phyloP scores from a whole-genome alignment of 2,888 invertebrate species.

The Zygaena filipendulae region DNA sequence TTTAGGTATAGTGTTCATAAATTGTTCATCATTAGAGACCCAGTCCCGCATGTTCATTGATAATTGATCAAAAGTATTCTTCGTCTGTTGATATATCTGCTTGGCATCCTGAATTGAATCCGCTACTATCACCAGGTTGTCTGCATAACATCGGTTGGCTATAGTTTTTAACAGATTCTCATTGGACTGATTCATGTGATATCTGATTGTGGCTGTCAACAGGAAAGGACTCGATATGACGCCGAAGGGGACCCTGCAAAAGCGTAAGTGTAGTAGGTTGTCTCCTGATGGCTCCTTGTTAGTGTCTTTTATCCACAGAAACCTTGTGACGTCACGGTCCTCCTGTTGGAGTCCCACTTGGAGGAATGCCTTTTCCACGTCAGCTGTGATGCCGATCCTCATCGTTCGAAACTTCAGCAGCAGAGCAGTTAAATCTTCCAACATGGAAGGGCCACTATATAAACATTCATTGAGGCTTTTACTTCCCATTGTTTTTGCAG shows the following conservation, averaged over 20 bases:
- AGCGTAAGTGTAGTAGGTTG: slow-evolving; percentile 12
- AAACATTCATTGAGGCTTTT: slow-evolving; percentile 20
- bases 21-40: slow-evolving; percentile 4
- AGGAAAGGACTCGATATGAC: slow-evolving; percentile 17
- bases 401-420: slow-evolving; percentile 17
- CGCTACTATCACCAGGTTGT: slow-evolving; percentile 2
- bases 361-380: slow-evolving; percentile 21
- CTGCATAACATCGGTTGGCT: slow-evolving; percentile 2
- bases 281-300: neutral
- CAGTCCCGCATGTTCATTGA: slow-evolving; percentile 9
- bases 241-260: too few relatives aligned
- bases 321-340: slow-evolving; percentile 18
- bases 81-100: slow-evolving; percentile 6
- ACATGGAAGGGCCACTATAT: slow-evolving; percentile 16
- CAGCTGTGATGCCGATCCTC: slow-evolving; percentile 16
- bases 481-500: slow-evolving; percentile 13
- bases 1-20: neutral
- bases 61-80: slow-evolving; percentile 2
- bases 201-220: slow-evolving; percentile 12
- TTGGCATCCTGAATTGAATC: neutral
- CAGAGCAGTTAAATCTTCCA: slow-evolving; percentile 19
- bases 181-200: slow-evolving; percentile 11
- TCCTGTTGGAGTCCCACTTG: slow-evolving; percentile 15
- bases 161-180: neutral
- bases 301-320: slow-evolving; percentile 17